Evolutionary conservation across 2,888 invertebrate species (phyloP), one percentile per base, ranked within the genome.

Genomic region (Mesorhabditis belari): DNA sequence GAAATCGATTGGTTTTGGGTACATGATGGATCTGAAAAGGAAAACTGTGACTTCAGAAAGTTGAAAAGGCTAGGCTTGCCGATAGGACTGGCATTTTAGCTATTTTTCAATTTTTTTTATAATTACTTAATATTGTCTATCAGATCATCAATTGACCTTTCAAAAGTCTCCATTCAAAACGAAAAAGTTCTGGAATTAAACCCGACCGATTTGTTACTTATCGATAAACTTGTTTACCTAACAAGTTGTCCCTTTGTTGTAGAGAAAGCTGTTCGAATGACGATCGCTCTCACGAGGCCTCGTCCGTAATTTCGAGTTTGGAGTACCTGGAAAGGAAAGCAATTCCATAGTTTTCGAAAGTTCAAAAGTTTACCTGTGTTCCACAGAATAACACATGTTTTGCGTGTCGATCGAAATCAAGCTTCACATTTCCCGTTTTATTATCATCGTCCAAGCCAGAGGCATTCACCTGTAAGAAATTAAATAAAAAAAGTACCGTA

Each of bases 381-480:
- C 94, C 93, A 74, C 90, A 88, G 83, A 89, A 93, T 17, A 94
- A 84, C 0, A 91, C 89, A 79, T 92, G 90, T 69, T 90, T 86
- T 67, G 89, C 88, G 80, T 91, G 91, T 26, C 86, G 86, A 68
- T 88, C 88, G 17, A 88, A 85, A 59, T 87, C 87, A 81, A 89
- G 65, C 2, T 23, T 29, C n/a, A 29, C 51, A n/a, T 67, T 61
- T 4, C 63, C 52, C 2, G 63, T 55, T 21, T 68, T 58, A 26
- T 70, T 57, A 24, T 65, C 69, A 24, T 70, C 74, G 49, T 77
- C 74, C 12, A 66, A 62, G 6, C 44, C 44, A n/a, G 44, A 35
- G n/a, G 44, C 44, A 2, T 35, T 35, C n/a, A 35, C 44, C 44
- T 35, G n/a, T n/a, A n/a, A n/a, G n/a, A n/a, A n/a, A n/a, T n/a